Conservation (phyloP, 2,113 vertebrate genomes). For the Megaptera novaeangliae region DNA sequence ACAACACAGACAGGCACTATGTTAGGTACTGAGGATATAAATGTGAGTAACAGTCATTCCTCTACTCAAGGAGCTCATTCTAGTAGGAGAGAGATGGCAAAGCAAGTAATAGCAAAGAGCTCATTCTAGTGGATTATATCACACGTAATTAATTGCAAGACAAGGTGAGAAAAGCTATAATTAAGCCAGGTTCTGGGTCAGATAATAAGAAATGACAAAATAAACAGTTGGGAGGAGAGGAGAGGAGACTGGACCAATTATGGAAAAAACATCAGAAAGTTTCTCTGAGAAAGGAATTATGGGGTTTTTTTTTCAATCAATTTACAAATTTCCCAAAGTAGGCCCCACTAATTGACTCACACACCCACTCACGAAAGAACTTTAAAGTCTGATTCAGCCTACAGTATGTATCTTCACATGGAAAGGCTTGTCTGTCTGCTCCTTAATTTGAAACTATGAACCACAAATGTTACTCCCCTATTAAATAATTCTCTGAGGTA, state of each 20-base stretch:
- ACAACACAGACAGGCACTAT: neutral
- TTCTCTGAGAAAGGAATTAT: neutral
- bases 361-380: neutral
- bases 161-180: neutral
- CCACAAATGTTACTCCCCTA: neutral
- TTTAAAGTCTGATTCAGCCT: constrained; percentile 1
- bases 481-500: neutral
- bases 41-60: neutral
- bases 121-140: neutral
- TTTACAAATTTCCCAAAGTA: neutral
- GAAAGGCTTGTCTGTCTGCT: neutral
- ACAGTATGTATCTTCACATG: neutral
- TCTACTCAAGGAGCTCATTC: neutral
- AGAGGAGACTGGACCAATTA: neutral
- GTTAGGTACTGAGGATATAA: neutral
- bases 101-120: neutral
- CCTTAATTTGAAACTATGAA: neutral
- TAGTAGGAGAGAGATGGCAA: neutral
- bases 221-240: neutral
- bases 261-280: neutral
- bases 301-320: neutral
- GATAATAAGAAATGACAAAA: neutral
- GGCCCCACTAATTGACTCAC: neutral
- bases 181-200: neutral
- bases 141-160: neutral